Percentiles rank a stretch among this genome's conserved stretches.
phyloP scores from a whole-genome alignment of 2,113 vertebrate species.

The Notarius quadriscutis region DNA sequence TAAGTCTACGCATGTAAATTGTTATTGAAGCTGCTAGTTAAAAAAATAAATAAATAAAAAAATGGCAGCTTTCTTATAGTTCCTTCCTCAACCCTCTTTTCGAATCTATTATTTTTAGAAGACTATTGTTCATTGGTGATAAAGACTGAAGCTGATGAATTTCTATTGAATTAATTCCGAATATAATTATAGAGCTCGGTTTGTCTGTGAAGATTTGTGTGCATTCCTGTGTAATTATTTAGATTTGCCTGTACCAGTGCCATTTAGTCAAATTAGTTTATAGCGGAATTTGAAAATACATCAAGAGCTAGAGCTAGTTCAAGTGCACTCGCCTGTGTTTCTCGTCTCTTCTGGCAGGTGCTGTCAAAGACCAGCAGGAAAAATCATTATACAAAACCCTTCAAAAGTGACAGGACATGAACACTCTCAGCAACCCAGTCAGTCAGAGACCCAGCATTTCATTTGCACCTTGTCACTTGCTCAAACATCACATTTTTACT shows the following conservation, averaged over 20 bases:
- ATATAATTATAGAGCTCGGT: neutral
- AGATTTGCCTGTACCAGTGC: neutral
- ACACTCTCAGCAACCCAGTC: slow-evolving; percentile 1
- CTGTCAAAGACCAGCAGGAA: slow-evolving; percentile 17
- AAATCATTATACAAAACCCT: neutral
- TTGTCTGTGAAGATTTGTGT: neutral
- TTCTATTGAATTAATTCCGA: neutral
- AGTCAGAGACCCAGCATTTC: slow-evolving; percentile 3
- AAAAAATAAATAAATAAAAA: neutral
- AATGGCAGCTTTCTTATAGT: neutral
- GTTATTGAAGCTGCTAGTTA: neutral
- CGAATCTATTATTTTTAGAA: neutral
- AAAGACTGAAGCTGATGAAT: neutral
- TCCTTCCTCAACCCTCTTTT: neutral
- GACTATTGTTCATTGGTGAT: neutral
- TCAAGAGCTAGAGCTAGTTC: neutral
- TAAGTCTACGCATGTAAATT: neutral
- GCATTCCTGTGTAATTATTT: neutral
- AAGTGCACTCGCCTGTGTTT: neutral
- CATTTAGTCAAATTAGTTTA: neutral
- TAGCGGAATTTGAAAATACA: neutral
- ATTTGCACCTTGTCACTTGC: neutral
- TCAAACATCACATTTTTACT: slow-evolving; percentile 8
- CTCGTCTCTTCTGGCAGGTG: neutral
- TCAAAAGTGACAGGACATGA: slow-evolving; percentile 7